Evolutionary conservation across 2,797 vertebrate species (phyloP).

Genomic region (Chiroxiphia lanceolata): DNA sequence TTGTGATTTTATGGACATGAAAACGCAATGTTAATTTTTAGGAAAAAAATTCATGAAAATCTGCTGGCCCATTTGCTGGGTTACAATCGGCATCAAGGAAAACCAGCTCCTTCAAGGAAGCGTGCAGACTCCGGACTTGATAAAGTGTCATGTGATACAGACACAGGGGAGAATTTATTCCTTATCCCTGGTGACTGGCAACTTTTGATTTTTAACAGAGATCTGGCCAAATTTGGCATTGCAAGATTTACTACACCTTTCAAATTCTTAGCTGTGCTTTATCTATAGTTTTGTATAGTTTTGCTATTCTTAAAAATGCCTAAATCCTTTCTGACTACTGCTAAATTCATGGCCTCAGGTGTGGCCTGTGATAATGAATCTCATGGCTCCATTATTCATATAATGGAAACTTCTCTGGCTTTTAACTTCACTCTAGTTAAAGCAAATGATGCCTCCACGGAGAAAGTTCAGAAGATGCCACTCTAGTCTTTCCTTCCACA

Average conservation of each 20-base stretch:
- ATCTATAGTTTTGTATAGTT: background rate
- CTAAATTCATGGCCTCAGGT: background rate
- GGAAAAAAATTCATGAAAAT: background rate
- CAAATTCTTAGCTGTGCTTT: background rate
- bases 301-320: background rate
- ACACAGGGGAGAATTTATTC: background rate
- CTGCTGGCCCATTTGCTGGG: background rate
- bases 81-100: background rate
- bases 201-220: background rate
- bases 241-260: background rate
- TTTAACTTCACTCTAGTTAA: background rate
- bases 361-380: background rate
- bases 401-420: background rate
- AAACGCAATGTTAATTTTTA: background rate
- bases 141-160: background rate
- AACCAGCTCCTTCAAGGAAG: background rate
- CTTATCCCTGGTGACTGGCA: background rate
- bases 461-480: background rate
- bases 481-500: background rate
- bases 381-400: slow-evolving; percentile 7
- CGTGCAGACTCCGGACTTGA: background rate
- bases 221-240: background rate
- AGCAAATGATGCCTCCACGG: background rate
- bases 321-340: background rate
- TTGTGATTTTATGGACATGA: background rate